These are phyloP conservation scores for Calliphora vicina DNA, from an alignment of 1,140 invertebrate genomes.

Conservation along the genomic window DNA sequence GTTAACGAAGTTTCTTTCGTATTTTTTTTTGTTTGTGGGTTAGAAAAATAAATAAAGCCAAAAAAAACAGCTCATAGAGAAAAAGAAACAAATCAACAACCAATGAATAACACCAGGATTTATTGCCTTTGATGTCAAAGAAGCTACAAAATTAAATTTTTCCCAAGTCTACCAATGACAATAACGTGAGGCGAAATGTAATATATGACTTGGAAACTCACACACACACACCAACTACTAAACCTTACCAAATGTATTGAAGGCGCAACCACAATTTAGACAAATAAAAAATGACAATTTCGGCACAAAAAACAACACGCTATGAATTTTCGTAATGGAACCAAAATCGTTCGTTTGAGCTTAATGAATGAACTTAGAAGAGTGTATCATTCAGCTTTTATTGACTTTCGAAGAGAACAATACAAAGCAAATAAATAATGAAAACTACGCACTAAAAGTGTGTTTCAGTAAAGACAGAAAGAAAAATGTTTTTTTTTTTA, in stretches of 20 bases:
- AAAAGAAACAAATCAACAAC: too few relatives aligned
- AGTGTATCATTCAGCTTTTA: too few relatives aligned
- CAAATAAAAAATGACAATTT: background rate
- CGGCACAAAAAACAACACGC: background rate
- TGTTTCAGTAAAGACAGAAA: too few relatives aligned
- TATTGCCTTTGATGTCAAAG: background rate
- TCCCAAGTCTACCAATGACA: background rate
- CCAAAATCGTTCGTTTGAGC: background rate
- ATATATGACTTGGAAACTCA: background rate
- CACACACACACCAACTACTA: background rate
- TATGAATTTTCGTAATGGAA: too few relatives aligned
- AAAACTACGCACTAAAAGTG: conserved; percentile 17
- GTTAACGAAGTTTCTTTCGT: background rate
- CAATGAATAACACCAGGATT: background rate
- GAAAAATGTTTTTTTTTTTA: too few relatives aligned
- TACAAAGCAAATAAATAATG: conserved; percentile 46
- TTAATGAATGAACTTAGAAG: conserved; percentile 33
- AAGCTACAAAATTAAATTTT: background rate
- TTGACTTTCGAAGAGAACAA: conserved; percentile 40
- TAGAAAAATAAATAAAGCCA: background rate
- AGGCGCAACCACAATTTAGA: background rate
- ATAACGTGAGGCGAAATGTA: background rate
- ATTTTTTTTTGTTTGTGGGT: background rate
- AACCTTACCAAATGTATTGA: background rate
- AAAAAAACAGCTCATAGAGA: background rate